These are phyloP conservation scores for Brenthis daphne DNA, from an alignment of 2,888 invertebrate genomes.

Conservation along the genomic window DNA sequence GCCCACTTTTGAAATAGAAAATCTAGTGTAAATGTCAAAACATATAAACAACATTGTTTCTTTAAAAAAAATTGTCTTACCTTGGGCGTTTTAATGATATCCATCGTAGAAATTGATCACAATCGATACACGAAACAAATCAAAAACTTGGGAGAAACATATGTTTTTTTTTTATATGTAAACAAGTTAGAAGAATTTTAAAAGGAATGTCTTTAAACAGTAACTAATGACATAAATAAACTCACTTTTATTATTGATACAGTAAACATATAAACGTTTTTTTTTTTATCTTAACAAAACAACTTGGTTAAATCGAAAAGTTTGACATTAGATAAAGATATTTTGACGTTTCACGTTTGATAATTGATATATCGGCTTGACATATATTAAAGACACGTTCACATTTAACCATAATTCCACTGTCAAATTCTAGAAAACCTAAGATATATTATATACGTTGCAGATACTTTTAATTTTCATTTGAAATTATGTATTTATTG, in stretches of 20 bases:
- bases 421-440: neutral
- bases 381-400: constrained; percentile 2
- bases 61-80: constrained; percentile 49
- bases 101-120: constrained; percentile 58
- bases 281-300: constrained; percentile 4
- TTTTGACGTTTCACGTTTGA: constrained; percentile 20
- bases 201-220: neutral
- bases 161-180: constrained; percentile 14
- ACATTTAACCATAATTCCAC: neutral
- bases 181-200: neutral
- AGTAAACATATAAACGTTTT: neutral
- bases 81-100: constrained; percentile 75
- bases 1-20: neutral
- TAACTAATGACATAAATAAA: neutral
- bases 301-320: constrained; percentile 25
- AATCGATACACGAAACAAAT: constrained; percentile 56
- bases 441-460: neutral
- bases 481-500: neutral
- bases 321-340: constrained; percentile 26
- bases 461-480: neutral
- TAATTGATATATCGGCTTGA: neutral
- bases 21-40: neutral
- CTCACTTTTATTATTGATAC: neutral
- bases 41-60: no score
- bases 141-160: constrained; percentile 17